Evolutionary conservation across 1,140 invertebrate species (phyloP), one percentile per base, ranked within the genome.

Genomic region (Nasonia vitripennis): DNA sequence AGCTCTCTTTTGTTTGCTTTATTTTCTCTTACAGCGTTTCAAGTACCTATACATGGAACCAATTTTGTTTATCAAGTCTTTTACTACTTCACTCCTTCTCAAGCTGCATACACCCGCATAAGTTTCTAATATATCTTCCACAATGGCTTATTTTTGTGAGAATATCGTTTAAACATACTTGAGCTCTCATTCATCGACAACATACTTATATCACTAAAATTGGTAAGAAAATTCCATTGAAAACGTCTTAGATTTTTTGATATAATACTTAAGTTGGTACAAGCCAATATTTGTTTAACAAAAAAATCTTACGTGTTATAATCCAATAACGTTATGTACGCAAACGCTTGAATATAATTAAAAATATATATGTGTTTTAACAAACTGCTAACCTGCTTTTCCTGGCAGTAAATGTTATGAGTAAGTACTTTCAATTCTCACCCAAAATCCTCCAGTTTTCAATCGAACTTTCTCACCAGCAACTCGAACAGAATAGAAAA

Each of bases 141-240:
- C 84, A 84, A 90, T 92, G 92, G 91, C 92, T 93, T 93, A 93
- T 93, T 93, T 93, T 93, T 91, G 90, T 93, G 91, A 91, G 91
- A 92, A 92, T 91, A 89, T 88, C 77, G 81, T 81, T 45, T 86
- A 41, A n/a, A 70, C 37, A 71, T 83, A 84, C 27, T 75, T 34
- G 4, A 81, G 20, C 34, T 6, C 34, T 86, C 70, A 87, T 83
- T 82, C 23, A 86, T 83, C 9, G 67, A 82, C 51, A 79, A 81
- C 68, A 48, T 37, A 27, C 27, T 27, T 27, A n/a, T 41, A 67
- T 67, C 23, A 37, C 23, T 11, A 17, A 70, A 10, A 31, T 81
- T 23, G 70, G 78, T 78, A 31, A 82, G 79, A 70, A 78, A 34
- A 67, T 67, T 85, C 78, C 17, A 85, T 80, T 74, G 77, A 75